Percentiles rank a stretch among this genome's conserved stretches.
phyloP scores from a whole-genome alignment of 53 echinoderm and acorn worm genomes.

The Echinometra lucunter region DNA sequence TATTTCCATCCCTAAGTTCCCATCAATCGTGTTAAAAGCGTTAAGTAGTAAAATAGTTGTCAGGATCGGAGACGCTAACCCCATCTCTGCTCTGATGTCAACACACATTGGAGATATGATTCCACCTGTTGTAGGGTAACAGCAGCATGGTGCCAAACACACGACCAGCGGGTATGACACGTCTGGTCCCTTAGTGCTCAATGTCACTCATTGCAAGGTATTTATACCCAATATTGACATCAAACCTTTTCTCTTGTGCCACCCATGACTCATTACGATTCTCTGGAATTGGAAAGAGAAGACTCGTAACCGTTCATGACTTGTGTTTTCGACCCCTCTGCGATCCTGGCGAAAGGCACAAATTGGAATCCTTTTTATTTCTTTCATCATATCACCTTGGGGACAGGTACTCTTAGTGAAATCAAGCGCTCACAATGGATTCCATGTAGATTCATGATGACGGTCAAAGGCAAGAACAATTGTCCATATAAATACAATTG shows the following conservation, averaged over 20 bases:
- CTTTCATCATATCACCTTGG: neutral
- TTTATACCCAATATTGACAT: conserved; percentile 53
- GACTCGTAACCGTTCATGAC: conserved; percentile 1
- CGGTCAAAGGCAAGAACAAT: neutral
- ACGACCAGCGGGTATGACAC: conserved; percentile 15
- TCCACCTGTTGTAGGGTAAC: neutral
- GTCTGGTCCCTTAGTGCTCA: conserved; percentile 17
- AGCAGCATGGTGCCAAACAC: conserved; percentile 6
- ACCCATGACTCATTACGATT: conserved; percentile 15
- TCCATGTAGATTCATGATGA: neutral
- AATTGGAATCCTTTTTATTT: neutral
- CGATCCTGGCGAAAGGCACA: neutral
- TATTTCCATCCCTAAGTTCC: neutral
- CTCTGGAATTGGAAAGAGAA: neutral
- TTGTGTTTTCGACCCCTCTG: conserved; percentile 36
- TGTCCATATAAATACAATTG: neutral
- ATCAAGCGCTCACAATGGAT: neutral
- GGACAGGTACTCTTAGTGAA: neutral
- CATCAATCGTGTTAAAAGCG: conserved; percentile 8
- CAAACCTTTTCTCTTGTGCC: neutral
- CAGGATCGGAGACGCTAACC: neutral
- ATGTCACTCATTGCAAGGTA: conserved; percentile 29
- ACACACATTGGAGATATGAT: neutral
- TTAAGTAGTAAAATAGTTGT: neutral
- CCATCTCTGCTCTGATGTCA: conserved; percentile 17